Evolutionary conservation across 2,888 invertebrate species (phyloP).

Genomic region (Eulithis prunata): DNA sequence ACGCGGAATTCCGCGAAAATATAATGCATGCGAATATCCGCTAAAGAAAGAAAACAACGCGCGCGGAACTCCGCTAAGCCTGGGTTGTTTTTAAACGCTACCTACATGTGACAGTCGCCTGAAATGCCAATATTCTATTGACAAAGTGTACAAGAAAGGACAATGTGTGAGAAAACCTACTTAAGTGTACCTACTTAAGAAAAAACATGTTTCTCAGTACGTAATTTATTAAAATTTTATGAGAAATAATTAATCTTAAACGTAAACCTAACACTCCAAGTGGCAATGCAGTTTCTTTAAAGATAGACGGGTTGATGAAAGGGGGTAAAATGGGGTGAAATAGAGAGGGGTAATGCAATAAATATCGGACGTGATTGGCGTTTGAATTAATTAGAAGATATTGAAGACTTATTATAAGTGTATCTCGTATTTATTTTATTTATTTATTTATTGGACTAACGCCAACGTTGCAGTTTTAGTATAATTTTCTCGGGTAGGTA

Average conservation of each 20-base stretch:
- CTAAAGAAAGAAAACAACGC: too few species aligned
- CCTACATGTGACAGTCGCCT: background rate
- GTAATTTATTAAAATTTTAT: too few species aligned
- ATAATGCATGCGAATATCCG: too few species aligned
- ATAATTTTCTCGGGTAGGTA: too few species aligned
- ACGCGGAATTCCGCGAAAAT: too few species aligned
- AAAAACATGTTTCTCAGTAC: too few species aligned
- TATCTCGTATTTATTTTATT: background rate
- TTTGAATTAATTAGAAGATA: constrained; percentile 28
- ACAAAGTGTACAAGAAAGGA: constrained; percentile 26
- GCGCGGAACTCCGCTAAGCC: too few species aligned
- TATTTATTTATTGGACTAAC: too few species aligned
- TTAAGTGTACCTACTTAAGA: too few species aligned
- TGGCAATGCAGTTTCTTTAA: constrained; percentile 25
- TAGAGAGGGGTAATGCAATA: constrained; percentile 35
- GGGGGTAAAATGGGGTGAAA: constrained; percentile 10
- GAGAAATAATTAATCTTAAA: too few species aligned
- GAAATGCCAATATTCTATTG: background rate
- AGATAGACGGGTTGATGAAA: constrained; percentile 4
- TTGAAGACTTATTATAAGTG: constrained; percentile 5
- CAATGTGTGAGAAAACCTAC: constrained; percentile 38
- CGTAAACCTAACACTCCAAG: too few species aligned
- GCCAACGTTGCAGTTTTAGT: too few species aligned
- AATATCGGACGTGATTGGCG: constrained; percentile 42
- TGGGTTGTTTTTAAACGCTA: background rate